phyloP scores from a whole-genome alignment of 2,888 invertebrate genomes.

The Plebejus anna region DNA sequence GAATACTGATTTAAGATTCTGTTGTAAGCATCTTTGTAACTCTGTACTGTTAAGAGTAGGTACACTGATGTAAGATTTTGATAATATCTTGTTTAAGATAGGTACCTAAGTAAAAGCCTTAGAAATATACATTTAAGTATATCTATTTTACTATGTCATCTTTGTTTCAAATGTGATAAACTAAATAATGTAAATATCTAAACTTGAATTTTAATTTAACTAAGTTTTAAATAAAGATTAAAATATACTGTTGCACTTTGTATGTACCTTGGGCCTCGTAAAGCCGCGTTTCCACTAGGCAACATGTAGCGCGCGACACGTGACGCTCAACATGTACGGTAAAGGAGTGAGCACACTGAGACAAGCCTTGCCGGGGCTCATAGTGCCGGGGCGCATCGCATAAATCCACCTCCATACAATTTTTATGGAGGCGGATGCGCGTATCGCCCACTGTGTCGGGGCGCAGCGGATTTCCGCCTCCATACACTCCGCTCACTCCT shows the following conservation, averaged over 20 bases:
- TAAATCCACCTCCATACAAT: no score
- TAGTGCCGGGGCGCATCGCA: no score
- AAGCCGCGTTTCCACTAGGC: neutral
- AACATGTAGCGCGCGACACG: no score
- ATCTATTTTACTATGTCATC: constrained; percentile 66
- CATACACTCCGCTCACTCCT: no score
- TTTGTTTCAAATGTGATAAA: constrained; percentile 71
- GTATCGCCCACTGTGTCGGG: no score
- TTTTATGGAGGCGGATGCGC: no score
- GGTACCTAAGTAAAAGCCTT: constrained; percentile 38
- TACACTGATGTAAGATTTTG: constrained; percentile 8
- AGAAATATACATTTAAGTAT: constrained; percentile 50
- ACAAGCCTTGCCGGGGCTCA: no score
- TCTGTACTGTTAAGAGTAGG: neutral
- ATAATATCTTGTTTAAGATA: constrained; percentile 44
- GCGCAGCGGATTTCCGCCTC: no score
- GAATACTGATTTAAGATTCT: constrained; percentile 10
- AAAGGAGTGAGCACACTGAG: no score
- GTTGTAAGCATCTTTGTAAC: constrained; percentile 1
- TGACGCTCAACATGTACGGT: no score
- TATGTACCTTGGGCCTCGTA: no score
- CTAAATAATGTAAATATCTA: constrained; percentile 69
- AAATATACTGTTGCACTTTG: no score
- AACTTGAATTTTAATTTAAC: neutral
- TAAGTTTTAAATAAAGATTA: neutral